A percentile compares a stretch with the other conserved stretches of the same genome.
phyloP scores from a whole-genome alignment of 2,888 invertebrate species.

The Drosophila affinis region DNA sequence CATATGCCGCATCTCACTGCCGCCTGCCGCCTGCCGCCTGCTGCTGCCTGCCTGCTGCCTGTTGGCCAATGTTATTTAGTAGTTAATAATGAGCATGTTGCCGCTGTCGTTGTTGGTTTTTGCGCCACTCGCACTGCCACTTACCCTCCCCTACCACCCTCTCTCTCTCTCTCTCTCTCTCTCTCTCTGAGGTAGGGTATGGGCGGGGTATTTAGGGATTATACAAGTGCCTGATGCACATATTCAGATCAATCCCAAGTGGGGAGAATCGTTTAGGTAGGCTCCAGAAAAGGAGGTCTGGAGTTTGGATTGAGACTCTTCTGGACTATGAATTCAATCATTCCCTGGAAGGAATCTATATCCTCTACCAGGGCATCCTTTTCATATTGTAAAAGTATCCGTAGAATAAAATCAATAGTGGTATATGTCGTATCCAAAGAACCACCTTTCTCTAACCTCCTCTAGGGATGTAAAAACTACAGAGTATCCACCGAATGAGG shows the following conservation, averaged over 20 bases:
- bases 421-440: too few species aligned
- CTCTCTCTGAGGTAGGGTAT: background rate
- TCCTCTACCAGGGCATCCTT: background rate
- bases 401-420: too few species aligned
- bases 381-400: background rate
- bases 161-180: background rate
- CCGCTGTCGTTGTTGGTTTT: constrained; percentile 70
- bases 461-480: background rate
- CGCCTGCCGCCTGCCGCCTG: constrained; percentile 34
- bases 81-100: constrained; percentile 80
- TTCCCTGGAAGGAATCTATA: background rate
- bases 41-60: constrained; percentile 48
- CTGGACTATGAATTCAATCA: too few species aligned
- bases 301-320: too few species aligned
- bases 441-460: background rate
- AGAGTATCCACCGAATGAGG: constrained; percentile 3
- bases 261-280: too few species aligned
- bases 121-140: constrained; percentile 16
- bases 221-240: background rate
- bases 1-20: constrained; percentile 34
- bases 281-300: too few species aligned
- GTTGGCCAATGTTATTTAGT: constrained; percentile 75
- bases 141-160: background rate
- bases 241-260: background rate
- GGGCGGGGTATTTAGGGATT: background rate